These are phyloP conservation scores for Tetragnatha montana DNA, from an alignment of 2,888 invertebrate genomes.

Conservation along the genomic window DNA sequence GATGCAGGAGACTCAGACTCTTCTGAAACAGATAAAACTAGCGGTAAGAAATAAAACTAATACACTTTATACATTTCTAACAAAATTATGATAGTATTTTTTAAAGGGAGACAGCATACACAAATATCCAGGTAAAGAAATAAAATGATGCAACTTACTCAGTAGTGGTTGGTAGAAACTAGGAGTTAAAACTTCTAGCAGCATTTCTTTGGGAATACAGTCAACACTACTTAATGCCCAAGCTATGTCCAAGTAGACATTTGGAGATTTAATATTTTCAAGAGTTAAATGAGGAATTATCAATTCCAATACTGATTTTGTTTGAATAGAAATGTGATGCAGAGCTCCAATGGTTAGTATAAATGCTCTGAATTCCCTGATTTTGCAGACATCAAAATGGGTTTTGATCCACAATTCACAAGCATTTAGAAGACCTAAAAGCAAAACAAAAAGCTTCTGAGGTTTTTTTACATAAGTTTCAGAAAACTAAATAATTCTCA, in stretches of 20 bases:
- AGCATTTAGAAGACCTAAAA: conserved; percentile 52
- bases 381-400: conserved; percentile 25
- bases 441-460: neutral
- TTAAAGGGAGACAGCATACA: neutral
- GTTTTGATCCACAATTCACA: conserved; percentile 56
- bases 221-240: conserved; percentile 60
- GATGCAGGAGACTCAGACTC: neutral
- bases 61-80: too few relatives aligned
- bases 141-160: conserved; percentile 16
- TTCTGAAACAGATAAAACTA: conserved; percentile 28
- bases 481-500: too few relatives aligned
- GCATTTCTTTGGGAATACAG: conserved; percentile 28
- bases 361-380: conserved; percentile 40
- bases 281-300: conserved; percentile 12
- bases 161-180: conserved; percentile 57
- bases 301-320: neutral
- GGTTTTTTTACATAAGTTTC: neutral
- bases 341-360: conserved; percentile 45
- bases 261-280: conserved; percentile 15
- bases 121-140: too few relatives aligned
- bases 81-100: neutral
- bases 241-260: conserved; percentile 47
- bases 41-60: neutral
- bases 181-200: conserved; percentile 34
- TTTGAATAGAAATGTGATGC: conserved; percentile 1